Evolutionary conservation across 2,797 vertebrate species (phyloP).

Genomic region (Streptopelia turtur): DNA sequence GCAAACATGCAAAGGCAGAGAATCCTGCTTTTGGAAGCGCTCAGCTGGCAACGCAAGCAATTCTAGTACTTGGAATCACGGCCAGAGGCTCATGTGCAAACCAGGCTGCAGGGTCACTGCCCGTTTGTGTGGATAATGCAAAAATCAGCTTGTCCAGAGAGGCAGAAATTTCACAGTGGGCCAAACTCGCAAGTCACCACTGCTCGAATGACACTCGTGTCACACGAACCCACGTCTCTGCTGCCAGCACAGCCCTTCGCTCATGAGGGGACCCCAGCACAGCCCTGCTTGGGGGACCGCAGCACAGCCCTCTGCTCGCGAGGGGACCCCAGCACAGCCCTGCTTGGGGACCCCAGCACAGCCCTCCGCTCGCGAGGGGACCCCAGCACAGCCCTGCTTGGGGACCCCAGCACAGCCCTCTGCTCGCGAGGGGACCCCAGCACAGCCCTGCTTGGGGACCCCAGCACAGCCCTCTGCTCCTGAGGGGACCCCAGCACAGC

Average conservation of each 20-base stretch:
- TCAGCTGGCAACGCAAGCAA: background rate
- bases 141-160: background rate
- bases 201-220: rapidly evolving
- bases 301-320: no score
- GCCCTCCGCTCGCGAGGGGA: no score
- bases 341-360: no score
- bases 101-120: background rate
- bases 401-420: no score
- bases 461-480: no score
- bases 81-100: background rate
- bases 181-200: background rate
- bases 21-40: background rate
- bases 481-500: no score
- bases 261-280: no score
- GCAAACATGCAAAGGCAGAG: background rate
- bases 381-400: no score
- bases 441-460: no score
- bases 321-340: no score
- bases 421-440: no score
- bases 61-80: background rate
- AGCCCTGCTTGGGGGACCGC: no score
- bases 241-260: background rate
- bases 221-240: rapidly evolving
- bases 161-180: background rate
- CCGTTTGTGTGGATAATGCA: background rate